Evolutionary conservation across 1,140 invertebrate species (phyloP).

Genomic region (Lepidurus couesii): DNA sequence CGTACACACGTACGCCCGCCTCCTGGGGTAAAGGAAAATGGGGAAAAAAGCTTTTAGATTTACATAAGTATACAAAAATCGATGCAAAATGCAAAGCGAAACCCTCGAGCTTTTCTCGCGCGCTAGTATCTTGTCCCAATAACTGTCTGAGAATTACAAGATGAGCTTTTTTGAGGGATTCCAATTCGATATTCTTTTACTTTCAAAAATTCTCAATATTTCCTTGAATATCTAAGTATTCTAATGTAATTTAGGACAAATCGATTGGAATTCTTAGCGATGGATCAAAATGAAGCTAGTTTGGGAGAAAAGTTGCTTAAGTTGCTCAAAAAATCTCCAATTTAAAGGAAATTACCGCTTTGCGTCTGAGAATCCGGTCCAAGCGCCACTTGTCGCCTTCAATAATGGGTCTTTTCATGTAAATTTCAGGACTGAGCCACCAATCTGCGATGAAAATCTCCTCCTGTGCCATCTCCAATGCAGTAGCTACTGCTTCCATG

Average conservation of each 20-base stretch:
- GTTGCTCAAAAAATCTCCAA: too few species aligned
- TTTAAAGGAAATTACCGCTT: constrained; percentile 63
- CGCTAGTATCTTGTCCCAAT: too few species aligned
- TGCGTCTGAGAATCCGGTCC: constrained; percentile 75
- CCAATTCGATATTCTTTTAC: neutral
- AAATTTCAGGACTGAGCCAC: constrained; percentile 96
- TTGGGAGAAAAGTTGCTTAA: too few species aligned
- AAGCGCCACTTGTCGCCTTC: constrained; percentile 77
- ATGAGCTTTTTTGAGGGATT: neutral
- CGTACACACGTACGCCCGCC: constrained; percentile 85
- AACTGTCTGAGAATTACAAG: neutral
- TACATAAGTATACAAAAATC: constrained; percentile 9
- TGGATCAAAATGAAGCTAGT: too few species aligned
- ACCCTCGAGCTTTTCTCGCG: neutral
- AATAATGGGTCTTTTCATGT: constrained; percentile 77
- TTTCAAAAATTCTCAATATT: neutral
- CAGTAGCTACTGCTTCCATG: constrained; percentile 82
- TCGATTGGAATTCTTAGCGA: neutral
- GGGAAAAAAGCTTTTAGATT: neutral
- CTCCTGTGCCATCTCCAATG: constrained; percentile 77
- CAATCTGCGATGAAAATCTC: constrained; percentile 95
- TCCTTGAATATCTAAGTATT: neutral
- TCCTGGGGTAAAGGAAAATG: constrained; percentile 51
- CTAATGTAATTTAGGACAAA: neutral
- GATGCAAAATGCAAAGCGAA: neutral